A percentile compares a stretch with the other conserved stretches of the same genome.
Evolutionary conservation across 1,140 invertebrate genomes (phyloP).

Genomic region (Sycophila sp.): DNA sequence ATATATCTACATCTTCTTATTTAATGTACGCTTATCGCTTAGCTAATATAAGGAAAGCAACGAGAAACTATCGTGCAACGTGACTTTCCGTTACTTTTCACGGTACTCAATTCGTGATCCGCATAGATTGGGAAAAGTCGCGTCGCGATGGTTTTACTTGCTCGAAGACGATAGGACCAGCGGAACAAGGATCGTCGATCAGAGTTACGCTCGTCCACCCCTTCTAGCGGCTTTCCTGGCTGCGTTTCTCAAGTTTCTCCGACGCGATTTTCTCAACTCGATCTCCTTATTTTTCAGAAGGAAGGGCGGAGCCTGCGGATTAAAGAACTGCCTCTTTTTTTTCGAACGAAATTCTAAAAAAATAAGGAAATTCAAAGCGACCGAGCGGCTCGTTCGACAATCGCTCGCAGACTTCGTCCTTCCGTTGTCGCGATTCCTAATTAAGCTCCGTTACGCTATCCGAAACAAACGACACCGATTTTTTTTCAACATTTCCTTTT

Average conservation of each 20-base stretch:
- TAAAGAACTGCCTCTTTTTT: neutral
- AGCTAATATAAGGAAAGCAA: slow-evolving; percentile 29
- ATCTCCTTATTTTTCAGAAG: slow-evolving; percentile 5
- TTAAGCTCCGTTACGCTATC: slow-evolving; percentile 22
- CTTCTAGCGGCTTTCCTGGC: neutral
- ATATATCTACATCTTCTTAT: slow-evolving; percentile 64
- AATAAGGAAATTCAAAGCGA: no score
- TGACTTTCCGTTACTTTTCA: neutral
- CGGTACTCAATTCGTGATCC: neutral
- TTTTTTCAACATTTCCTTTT: slow-evolving; percentile 41
- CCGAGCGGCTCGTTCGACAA: no score
- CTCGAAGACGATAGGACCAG: neutral
- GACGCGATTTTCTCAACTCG: neutral
- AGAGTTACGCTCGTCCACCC: neutral
- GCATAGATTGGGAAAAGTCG: neutral
- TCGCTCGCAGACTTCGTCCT: no score
- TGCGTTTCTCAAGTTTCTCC: neutral
- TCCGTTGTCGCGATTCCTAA: no score
- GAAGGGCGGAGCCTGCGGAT: slow-evolving; percentile 33
- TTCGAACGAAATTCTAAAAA: slow-evolving; percentile 19
- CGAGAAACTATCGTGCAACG: slow-evolving; percentile 5
- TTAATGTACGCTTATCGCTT: slow-evolving; percentile 51
- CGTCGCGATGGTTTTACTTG: neutral
- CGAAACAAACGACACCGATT: slow-evolving; percentile 36
- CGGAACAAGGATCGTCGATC: neutral